Percentiles rank a stretch among this genome's conserved stretches.
Conservation (phyloP, 2,888 invertebrate species). For the Ectemnius cavifrons region DNA sequence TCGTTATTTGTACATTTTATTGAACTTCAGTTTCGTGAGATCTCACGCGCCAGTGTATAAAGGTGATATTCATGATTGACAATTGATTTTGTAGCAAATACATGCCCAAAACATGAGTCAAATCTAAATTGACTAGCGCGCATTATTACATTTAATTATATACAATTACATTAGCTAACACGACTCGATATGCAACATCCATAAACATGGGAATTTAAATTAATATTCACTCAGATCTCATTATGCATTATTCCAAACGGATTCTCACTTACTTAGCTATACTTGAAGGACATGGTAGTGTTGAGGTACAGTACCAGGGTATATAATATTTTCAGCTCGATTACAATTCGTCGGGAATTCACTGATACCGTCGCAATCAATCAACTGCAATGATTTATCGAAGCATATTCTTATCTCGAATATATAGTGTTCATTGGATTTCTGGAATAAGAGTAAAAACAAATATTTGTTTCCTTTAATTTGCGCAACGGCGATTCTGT, state of each 20-base stretch:
- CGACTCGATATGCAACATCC: too few relatives aligned
- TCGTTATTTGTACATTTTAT: constrained; percentile 38
- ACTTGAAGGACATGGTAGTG: constrained; percentile 46
- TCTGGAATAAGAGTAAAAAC: constrained; percentile 66
- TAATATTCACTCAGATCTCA: not conserved
- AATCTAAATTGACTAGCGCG: too few relatives aligned
- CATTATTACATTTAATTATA: too few relatives aligned
- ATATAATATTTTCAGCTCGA: constrained; percentile 79
- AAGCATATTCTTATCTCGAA: constrained; percentile 88
- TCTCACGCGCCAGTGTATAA: too few relatives aligned
- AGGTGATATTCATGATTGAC: too few relatives aligned
- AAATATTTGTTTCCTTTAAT: constrained; percentile 9
- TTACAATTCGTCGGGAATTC: constrained; percentile 83
- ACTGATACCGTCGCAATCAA: constrained; percentile 83
- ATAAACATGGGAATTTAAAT: not conserved
- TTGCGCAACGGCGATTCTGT: not conserved
- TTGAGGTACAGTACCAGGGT: constrained; percentile 80
- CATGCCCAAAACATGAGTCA: not conserved
- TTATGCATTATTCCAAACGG: not conserved
- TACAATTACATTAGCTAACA: too few relatives aligned
- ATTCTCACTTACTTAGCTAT: constrained; percentile 12
- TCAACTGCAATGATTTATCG: constrained; percentile 82
- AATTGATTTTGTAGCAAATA: not conserved
- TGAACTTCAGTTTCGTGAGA: constrained; percentile 12
- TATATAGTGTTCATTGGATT: constrained; percentile 81